Evolutionary conservation across 2,888 invertebrate species (phyloP), one percentile per base, ranked within the genome.

Genomic region (Drosophila neotestacea): DNA sequence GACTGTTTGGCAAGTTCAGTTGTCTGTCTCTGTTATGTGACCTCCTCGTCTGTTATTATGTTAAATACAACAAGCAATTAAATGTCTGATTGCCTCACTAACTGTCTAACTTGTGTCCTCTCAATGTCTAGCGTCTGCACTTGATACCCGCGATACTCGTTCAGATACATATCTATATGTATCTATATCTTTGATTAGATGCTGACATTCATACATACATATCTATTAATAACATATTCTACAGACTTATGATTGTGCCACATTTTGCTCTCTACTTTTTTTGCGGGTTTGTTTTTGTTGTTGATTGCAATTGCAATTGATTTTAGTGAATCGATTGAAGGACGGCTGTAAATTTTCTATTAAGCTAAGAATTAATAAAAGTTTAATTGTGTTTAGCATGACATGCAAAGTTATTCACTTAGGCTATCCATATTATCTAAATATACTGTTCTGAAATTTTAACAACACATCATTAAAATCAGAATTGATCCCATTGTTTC

Each of bases 31-130:
- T 68, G 71, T 66, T 48, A 39, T 56, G 63, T 56, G 63, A 36
- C 63, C 47, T 63, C 56, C 41, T 42, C 22, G 60, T 6, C 70
- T 77, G 76, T 79, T 88, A 77, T 89, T 86, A 87, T 86, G 85
- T 82, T 89, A 74, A 81, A 70, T 72, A 85, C 75, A 86, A 89
- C 89, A 87, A 82, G 71, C 85, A 84, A 85, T 89, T 88, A 89
- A 65, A 70, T 79, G 75, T 73, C 79, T 79, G 67, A 56, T 62
- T 77, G 65, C 64, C 55, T 48, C 48, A 47, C 30, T 50, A 59
- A 54, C 51, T 56, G 41, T 51, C 58, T 58, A 44, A 30, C 38
- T 39, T 9, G 32, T 44, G 10, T 47, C 34, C 50, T 47, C 64
- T 38, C 44, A 51, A 46, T 50, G 60, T 63, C 36, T 54, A 7